These are phyloP conservation scores for Triplophysa siluroides DNA, from an alignment of 2,113 vertebrate genomes.

Conservation along the genomic window DNA sequence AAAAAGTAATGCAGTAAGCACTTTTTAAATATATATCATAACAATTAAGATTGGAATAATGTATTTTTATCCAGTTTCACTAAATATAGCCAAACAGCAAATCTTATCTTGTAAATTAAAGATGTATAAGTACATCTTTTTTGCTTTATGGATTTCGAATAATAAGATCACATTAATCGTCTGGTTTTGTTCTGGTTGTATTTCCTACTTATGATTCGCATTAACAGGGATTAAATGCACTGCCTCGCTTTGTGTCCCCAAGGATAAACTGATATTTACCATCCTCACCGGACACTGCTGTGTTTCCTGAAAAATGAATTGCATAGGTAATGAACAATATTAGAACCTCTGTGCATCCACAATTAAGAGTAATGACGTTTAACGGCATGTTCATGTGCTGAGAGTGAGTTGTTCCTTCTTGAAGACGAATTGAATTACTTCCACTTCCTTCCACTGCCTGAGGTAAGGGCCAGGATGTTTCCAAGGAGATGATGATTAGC, in stretches of 20 bases:
- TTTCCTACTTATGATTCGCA: not conserved
- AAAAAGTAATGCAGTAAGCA: not conserved
- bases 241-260: not conserved
- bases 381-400: slow-evolving; percentile 3
- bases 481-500: slow-evolving; percentile 42
- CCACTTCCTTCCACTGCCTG: slow-evolving; percentile 26
- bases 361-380: slow-evolving; percentile 51
- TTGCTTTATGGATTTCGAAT: not conserved
- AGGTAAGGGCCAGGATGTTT: slow-evolving; percentile 44
- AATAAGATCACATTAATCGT: not conserved
- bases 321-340: not conserved
- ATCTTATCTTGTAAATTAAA: slow-evolving; percentile 7
- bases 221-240: slow-evolving; percentile 17
- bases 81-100: not conserved
- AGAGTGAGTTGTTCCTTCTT: slow-evolving; percentile 42
- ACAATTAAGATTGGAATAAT: too few relatives aligned
- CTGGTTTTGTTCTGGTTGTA: not conserved
- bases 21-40: not conserved
- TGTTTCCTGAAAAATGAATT: not conserved
- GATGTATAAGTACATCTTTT: not conserved
- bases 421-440: slow-evolving; percentile 49
- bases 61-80: too few relatives aligned
- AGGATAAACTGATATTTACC: not conserved
- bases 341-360: slow-evolving; percentile 19
- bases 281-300: not conserved